phyloP scores from a whole-genome alignment of 1,140 invertebrate species.

The Drosophila sp. region DNA sequence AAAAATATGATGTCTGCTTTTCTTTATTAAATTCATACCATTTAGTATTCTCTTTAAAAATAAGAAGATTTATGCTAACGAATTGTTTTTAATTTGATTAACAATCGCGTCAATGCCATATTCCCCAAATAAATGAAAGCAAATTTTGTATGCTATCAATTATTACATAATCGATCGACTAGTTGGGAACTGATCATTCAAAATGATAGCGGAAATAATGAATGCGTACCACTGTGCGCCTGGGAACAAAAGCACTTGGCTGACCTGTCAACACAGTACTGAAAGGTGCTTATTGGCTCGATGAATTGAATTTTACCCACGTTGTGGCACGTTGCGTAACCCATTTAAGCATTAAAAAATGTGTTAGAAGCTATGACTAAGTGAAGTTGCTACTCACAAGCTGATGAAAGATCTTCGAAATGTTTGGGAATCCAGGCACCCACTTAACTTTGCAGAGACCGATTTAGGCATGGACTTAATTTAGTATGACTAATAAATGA shows the following conservation, averaged over 20 bases:
- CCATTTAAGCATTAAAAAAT: conserved; percentile 25
- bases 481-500: neutral
- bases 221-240: conserved; percentile 26
- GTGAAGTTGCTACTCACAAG: neutral
- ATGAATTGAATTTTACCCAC: conserved; percentile 46
- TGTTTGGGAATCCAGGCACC: neutral
- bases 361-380: conserved; percentile 18
- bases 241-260: conserved; percentile 52
- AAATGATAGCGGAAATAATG: too few species aligned
- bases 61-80: too few species aligned
- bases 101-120: too few species aligned
- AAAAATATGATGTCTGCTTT: too few species aligned
- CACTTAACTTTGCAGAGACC: neutral
- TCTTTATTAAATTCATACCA: too few species aligned
- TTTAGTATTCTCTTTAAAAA: too few species aligned
- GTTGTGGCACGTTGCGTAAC: conserved; percentile 14
- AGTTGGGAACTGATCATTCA: too few species aligned
- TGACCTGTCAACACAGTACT: conserved; percentile 36
- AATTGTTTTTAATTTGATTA: too few species aligned
- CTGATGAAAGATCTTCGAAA: neutral
- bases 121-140: too few species aligned
- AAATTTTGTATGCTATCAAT: too few species aligned
- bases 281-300: conserved; percentile 38
- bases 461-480: neutral
- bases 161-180: too few species aligned